phyloP scores from a whole-genome alignment of 2,888 invertebrate species.

The Amaurobius ferox region DNA sequence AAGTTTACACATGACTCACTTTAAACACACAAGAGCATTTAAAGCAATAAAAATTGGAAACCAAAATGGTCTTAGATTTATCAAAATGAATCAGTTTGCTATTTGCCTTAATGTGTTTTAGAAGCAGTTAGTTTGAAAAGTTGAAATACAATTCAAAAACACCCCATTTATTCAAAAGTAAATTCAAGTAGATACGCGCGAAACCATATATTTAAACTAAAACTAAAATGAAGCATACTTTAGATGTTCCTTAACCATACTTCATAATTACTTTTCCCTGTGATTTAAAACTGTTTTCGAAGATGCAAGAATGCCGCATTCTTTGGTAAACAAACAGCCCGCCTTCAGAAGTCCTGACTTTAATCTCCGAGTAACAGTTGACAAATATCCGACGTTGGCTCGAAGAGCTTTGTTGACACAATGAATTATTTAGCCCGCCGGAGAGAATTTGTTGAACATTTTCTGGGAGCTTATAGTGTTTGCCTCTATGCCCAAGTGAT shows the following conservation, averaged over 20 bases:
- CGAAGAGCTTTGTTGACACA: conserved; percentile 58
- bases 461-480: conserved; percentile 46
- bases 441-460: conserved; percentile 60
- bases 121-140: too few species aligned
- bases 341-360: conserved; percentile 43
- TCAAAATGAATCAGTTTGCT: too few species aligned
- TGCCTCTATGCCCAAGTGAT: conserved; percentile 21
- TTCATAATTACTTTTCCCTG: conserved; percentile 56
- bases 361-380: conserved; percentile 67
- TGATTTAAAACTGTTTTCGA: conserved; percentile 55
- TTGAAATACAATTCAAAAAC: too few species aligned
- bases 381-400: conserved; percentile 58
- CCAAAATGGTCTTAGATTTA: too few species aligned
- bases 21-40: too few species aligned
- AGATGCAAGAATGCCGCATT: conserved; percentile 46
- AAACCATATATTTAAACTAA: too few species aligned
- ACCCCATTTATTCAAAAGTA: too few species aligned
- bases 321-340: conserved; percentile 42
- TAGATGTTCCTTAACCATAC: conserved; percentile 7
- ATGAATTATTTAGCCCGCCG: conserved; percentile 63
- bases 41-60: too few species aligned
- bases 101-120: too few species aligned
- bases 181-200: too few species aligned
- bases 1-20: too few species aligned
- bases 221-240: background rate